Evolutionary conservation across 1,140 invertebrate genomes (phyloP), one percentile per base, ranked within the genome.

Genomic region (Meteorus sp.): DNA sequence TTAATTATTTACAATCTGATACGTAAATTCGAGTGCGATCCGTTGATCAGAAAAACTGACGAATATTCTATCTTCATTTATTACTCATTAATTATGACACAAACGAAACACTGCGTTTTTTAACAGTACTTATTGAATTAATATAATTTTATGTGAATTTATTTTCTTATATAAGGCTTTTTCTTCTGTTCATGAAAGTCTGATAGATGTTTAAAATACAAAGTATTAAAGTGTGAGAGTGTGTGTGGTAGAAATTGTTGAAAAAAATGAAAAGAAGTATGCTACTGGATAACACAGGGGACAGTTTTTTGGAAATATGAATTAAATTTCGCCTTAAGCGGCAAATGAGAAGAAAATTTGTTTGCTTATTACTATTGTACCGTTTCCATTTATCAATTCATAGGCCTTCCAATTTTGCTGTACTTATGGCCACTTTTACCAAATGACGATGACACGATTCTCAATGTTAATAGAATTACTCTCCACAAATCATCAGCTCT

Each of bases 171-270:
- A 17, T 43, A 8, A 43, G 11, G 19, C 22, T 33, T 17, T 17
- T 33, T 19, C 17, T 33, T 20, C 15, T 51, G 48, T 48, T 31
- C 33, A 44, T 20, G 39, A 44, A 57, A 57, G 45, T 57, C 55
- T 57, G 55, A 57, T 57, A 57, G 44, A 8, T 23, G 1, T 51
- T n/a, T n/a, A n/a, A 58, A 58, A 47, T 20, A 33, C 29, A 52
- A 37, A 52, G 31, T 52, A 39, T 52, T 52, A 33, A 22, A 22
- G 13, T 17, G 27, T 15, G 23, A n/a, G 22, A 17, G 35, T 57
- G 55, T 47, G 23, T 27, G 27, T 47, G 11, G 22, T 25, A 29
- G 27, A 29, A 27, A 25, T 11, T 50, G 27, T 50, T 15, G 17
- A 17, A 19, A n/a, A 17, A 31, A 33, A n/a, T 48, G 6, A 48